These are phyloP conservation scores for Monodelphis domestica DNA, from an alignment of 2,797 vertebrate species.

Conservation along the genomic window DNA sequence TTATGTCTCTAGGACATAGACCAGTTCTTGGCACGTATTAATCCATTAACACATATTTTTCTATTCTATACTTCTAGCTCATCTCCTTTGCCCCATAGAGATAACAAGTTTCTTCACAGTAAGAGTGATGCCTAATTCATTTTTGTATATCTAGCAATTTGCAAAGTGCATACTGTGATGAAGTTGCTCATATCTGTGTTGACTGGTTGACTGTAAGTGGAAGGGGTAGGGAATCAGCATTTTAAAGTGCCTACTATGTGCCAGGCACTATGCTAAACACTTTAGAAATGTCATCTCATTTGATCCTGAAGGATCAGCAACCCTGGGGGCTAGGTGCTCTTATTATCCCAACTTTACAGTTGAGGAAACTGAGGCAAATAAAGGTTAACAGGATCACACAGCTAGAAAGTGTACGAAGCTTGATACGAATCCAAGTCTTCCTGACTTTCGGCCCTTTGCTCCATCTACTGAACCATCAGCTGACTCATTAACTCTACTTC, in stretches of 20 bases:
- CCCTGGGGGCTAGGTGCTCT: too few relatives aligned
- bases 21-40: background rate
- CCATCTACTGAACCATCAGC: too few relatives aligned
- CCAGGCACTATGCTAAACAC: background rate
- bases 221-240: background rate
- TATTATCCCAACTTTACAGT: too few relatives aligned
- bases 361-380: too few relatives aligned
- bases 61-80: background rate
- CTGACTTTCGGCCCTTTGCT: too few relatives aligned
- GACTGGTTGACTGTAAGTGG: background rate
- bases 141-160: background rate
- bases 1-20: background rate
- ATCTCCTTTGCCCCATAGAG: background rate
- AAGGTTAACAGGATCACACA: too few relatives aligned
- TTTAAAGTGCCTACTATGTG: background rate
- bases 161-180: background rate
- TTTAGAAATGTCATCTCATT: background rate
- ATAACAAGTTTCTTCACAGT: background rate
- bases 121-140: background rate
- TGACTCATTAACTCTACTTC: background rate
- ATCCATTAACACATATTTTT: background rate
- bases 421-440: too few relatives aligned
- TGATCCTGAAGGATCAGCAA: background rate
- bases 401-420: too few relatives aligned
- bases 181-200: background rate